Evolutionary conservation across 2,888 invertebrate species (phyloP).

Genomic region (Argyra leucocephala): DNA sequence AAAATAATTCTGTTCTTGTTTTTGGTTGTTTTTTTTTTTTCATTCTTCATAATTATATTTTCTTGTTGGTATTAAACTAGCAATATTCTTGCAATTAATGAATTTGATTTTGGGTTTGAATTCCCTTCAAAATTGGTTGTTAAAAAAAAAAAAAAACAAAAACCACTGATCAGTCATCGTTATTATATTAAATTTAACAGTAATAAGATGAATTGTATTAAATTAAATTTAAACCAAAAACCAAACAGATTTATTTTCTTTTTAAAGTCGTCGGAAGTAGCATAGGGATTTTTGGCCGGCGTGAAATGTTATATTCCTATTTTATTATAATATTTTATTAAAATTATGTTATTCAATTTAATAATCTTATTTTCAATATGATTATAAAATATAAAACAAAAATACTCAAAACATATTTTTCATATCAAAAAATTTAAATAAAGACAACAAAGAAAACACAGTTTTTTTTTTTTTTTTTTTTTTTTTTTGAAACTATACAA

Average conservation of each 20-base stretch:
- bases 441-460: slow-evolving; percentile 12
- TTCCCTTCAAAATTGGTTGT: no score
- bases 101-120: no score
- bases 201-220: no score
- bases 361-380: background rate
- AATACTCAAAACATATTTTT: slow-evolving; percentile 8
- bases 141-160: slow-evolving; percentile 17
- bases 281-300: slow-evolving; percentile 47
- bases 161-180: no score
- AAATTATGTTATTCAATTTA: background rate
- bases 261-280: slow-evolving; percentile 16
- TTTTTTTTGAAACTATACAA: slow-evolving; percentile 13
- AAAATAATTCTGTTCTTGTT: slow-evolving; percentile 25
- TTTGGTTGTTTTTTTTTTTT: slow-evolving; percentile 36
- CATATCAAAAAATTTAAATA: slow-evolving; percentile 20
- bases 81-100: no score
- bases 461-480: slow-evolving; percentile 17
- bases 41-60: no score
- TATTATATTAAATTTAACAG: no score
- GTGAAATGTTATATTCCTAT: slow-evolving; percentile 30
- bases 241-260: slow-evolving; percentile 6
- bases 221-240: slow-evolving; percentile 7
- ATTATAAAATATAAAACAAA: background rate
- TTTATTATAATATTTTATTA: slow-evolving; percentile 12
- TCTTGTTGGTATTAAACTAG: no score